Evolutionary conservation across 1,140 invertebrate species (phyloP).

Genomic region (Drosophila repletoides): DNA sequence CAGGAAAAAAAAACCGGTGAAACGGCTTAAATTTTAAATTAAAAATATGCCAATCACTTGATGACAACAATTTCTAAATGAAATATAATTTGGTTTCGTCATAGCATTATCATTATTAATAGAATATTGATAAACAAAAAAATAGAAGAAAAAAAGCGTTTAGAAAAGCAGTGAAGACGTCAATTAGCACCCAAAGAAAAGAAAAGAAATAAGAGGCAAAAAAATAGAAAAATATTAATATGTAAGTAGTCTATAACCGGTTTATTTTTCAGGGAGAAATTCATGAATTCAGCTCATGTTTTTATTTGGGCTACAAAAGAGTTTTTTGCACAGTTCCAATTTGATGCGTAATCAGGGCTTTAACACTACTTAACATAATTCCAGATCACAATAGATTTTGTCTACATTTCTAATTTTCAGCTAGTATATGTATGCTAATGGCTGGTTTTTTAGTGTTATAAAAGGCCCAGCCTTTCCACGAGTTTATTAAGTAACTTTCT

Average conservation of each 20-base stretch:
- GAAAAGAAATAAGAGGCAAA: neutral
- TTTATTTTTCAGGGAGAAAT: conserved; percentile 5
- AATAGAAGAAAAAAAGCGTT: neutral
- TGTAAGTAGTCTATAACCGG: conserved; percentile 3
- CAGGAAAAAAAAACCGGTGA: conserved; percentile 32
- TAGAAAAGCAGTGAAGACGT: neutral
- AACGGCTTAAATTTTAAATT: neutral
- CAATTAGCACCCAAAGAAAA: neutral
- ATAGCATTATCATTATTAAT: neutral
- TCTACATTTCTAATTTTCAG: neutral
- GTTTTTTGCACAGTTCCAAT: conserved; percentile 1
- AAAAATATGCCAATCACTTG: conserved; percentile 13
- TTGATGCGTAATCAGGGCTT: neutral
- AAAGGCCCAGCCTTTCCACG: neutral
- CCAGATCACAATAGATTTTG: conserved; percentile 5
- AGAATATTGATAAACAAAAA: neutral
- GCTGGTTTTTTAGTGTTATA: neutral
- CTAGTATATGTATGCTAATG: conserved; percentile 12
- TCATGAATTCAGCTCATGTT: neutral
- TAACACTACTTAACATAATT: neutral
- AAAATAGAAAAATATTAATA: neutral
- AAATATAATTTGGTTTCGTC: neutral
- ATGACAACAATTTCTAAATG: neutral
- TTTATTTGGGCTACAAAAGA: no score
- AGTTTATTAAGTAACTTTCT: conserved; percentile 5